phyloP scores from a whole-genome alignment of 1,140 invertebrate genomes.

The Mamestra configurata region DNA sequence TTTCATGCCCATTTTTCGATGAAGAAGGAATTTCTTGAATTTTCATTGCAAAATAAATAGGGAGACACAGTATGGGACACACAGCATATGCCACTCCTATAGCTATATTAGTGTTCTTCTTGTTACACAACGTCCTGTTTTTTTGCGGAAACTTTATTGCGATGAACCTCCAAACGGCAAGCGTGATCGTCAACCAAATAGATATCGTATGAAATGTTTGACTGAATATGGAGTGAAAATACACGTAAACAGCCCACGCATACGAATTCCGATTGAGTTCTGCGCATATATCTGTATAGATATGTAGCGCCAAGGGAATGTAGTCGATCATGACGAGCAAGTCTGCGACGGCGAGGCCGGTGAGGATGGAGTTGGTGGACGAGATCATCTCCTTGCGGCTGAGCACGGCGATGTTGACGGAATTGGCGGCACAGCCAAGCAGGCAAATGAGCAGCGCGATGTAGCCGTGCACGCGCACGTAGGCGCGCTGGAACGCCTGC shows the following conservation, averaged over 20 bases:
- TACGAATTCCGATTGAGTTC: slow-evolving; percentile 90
- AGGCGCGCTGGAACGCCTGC: slow-evolving; percentile 79
- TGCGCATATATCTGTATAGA: slow-evolving; percentile 90
- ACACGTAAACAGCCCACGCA: slow-evolving; percentile 93
- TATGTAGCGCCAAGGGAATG: slow-evolving; percentile 95
- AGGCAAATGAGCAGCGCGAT: slow-evolving; percentile 92
- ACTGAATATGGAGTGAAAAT: slow-evolving; percentile 95
- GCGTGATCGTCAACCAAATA: slow-evolving; percentile 96
- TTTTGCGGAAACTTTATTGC: slow-evolving; percentile 94
- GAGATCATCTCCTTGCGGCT: slow-evolving; percentile 96
- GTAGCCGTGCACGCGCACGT: slow-evolving; percentile 82
- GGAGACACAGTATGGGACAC: slow-evolving; percentile 95
- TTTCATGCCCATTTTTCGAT: slow-evolving; percentile 7
- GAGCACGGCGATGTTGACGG: slow-evolving; percentile 97
- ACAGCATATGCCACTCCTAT: slow-evolving; percentile 94
- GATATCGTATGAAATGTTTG: slow-evolving; percentile 97
- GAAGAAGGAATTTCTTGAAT: slow-evolving; percentile 70
- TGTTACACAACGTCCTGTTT: slow-evolving; percentile 93
- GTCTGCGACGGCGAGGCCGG: slow-evolving; percentile 96
- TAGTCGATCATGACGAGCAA: slow-evolving; percentile 98
- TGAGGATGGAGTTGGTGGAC: slow-evolving; percentile 95
- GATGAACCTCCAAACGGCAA: slow-evolving; percentile 97
- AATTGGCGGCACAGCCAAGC: slow-evolving; percentile 97
- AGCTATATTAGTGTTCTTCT: slow-evolving; percentile 91
- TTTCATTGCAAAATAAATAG: slow-evolving; percentile 92